Conservation (phyloP, 2,113 vertebrate species). For the Trogon melanurus region DNA sequence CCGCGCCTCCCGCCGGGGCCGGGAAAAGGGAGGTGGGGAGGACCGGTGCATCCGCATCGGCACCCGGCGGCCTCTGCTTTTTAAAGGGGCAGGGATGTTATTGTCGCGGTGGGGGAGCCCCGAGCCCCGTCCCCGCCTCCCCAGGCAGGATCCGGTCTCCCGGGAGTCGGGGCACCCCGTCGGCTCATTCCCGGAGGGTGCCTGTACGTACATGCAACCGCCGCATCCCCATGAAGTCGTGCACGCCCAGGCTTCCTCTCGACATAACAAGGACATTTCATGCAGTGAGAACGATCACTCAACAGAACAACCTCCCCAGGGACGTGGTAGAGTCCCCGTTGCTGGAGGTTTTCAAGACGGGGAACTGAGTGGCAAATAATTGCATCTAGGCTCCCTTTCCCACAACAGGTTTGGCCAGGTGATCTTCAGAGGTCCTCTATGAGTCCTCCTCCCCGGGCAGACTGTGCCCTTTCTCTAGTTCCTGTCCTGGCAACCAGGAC, state of each 20-base stretch:
- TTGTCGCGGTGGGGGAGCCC: not conserved
- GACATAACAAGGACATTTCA: not conserved
- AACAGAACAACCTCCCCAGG: not conserved
- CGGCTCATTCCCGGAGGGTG: not conserved
- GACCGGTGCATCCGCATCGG: not conserved
- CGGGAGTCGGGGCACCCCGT: not conserved
- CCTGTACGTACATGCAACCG: accelerated
- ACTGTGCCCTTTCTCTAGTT: not conserved
- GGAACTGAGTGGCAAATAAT: not conserved
- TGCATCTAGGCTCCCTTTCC: not conserved
- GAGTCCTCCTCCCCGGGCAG: not conserved
- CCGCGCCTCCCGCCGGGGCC: not conserved
- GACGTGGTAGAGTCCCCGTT: not conserved
- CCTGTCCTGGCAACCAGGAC: not conserved
- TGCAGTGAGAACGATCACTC: not conserved
- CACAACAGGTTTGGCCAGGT: not conserved
- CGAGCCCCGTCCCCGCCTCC: not conserved
- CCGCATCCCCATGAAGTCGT: accelerated
- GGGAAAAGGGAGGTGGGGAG: not conserved
- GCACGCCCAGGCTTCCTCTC: not conserved
- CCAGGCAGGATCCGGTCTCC: not conserved
- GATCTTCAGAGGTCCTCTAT: not conserved
- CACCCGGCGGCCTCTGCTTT: not conserved
- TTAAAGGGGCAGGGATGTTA: constrained; percentile 40
- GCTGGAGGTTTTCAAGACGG: not conserved